Conservation (phyloP, 2,113 vertebrate genomes). For the Ammospiza nelsoni region DNA sequence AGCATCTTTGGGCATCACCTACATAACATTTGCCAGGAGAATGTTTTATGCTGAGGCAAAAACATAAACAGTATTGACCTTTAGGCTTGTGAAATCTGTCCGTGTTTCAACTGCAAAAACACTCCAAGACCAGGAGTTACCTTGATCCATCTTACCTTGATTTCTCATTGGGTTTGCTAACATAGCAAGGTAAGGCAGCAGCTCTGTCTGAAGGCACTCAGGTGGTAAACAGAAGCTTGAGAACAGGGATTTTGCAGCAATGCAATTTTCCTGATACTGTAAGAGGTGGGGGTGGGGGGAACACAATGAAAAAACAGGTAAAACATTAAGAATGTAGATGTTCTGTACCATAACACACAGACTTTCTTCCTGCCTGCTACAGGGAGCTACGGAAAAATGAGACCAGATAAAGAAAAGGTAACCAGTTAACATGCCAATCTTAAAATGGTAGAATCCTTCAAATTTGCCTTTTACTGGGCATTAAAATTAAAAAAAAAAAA, state of each 20-base stretch:
- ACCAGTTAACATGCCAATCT: neutral
- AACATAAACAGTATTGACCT: neutral
- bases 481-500: neutral
- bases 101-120: neutral
- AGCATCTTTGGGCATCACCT: neutral
- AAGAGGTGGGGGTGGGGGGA: neutral
- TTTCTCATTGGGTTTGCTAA: slow-evolving; percentile 91
- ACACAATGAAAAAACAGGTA: neutral
- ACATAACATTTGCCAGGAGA: accelerated
- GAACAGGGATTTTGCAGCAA: slow-evolving; percentile 88
- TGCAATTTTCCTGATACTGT: slow-evolving; percentile 90
- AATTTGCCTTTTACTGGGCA: neutral
- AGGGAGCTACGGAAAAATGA: neutral
- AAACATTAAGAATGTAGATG: neutral
- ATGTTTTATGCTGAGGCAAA: neutral
- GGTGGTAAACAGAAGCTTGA: slow-evolving; percentile 88
- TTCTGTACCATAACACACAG: neutral
- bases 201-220: slow-evolving; percentile 86
- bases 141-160: slow-evolving; percentile 78
- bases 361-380: neutral
- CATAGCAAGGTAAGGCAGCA: slow-evolving; percentile 90
- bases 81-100: neutral
- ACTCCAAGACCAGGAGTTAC: neutral
- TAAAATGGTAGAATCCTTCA: neutral
- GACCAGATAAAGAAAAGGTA: neutral